Base-by-base conservation (phyloP, 2,888 invertebrate species). In the Lasioglossum zephyrum region DNA sequence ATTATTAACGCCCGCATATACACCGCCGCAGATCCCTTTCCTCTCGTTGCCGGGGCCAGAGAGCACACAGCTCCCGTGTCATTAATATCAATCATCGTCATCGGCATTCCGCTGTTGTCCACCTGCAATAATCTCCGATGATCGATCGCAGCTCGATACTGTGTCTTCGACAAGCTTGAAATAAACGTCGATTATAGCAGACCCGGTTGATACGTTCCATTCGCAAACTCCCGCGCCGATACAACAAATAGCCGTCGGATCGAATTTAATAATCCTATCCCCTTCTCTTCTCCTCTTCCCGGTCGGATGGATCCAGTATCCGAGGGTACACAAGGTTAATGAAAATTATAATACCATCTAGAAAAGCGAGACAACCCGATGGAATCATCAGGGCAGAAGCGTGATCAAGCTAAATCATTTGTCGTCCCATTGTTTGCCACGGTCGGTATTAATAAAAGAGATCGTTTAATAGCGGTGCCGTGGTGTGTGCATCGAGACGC, bases 11-110 rank as follows among this genome's bases (percentile, higher is more conserved):
- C 86, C 86, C 81, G 82, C 84, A 79, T 83, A 72, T 78, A 74
- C 69, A 63, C 80, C 72, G 47, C 8, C 39, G 18, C 41, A 11
- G 44, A 36, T 39, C 11, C 31, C 53, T 31, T 74, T 74, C 49
- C 78, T 69, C 72, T 84, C 77, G 77, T 77, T 82, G 60, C 60
- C 31, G 26, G 44, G 47, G 41, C 36, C 36, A 11, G 22, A 41
- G 70, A 70, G 41, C 57, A 26, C 22, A 49, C 76, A 60, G 70
- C 49, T 57, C 77, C 81, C 79, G 47, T 74, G 87, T 89, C 89
- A 88, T 89, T 89, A 89, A 89, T 89, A 89, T 89, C 89, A 88
- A 89, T 89, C 89, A 89, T 89, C 89, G 88, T 89, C 88, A 87
- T 89, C 77, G 87, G 84, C 86, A 81, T 88, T 81, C 80, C 73